A percentile compares a stretch with the other conserved stretches of the same genome.
These are phyloP conservation scores for Melanotaenia maccullochi DNA, from an alignment of 2,797 vertebrate species.

Conservation along the genomic window DNA sequence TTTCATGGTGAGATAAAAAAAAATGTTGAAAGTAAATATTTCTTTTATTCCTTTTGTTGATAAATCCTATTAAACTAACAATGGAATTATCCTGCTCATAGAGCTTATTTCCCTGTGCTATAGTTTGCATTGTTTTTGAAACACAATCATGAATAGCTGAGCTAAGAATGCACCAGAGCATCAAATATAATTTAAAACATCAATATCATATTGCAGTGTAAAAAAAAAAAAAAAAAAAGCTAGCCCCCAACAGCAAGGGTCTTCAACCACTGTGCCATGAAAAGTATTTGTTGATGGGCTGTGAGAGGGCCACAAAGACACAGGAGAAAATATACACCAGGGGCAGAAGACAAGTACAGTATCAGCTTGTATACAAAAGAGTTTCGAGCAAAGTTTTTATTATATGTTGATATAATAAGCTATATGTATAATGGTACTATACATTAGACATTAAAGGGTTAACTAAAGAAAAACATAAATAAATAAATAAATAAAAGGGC, in stretches of 20 bases:
- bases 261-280: background rate
- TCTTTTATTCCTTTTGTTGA: background rate
- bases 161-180: background rate
- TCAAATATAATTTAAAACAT: background rate
- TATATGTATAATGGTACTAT: no score
- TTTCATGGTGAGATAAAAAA: background rate
- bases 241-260: background rate
- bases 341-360: no score
- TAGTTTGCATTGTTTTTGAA: background rate
- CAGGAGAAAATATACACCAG: background rate
- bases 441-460: no score
- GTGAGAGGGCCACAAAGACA: background rate
- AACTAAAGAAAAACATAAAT: no score
- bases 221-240: background rate
- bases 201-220: background rate
- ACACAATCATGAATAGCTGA: background rate
- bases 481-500: no score
- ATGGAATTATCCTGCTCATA: background rate
- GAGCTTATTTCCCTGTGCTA: background rate
- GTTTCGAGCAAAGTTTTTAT: no score
- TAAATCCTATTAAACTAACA: conserved; percentile 4
- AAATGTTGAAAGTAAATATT: background rate
- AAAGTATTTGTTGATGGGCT: background rate
- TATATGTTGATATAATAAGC: no score
- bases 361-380: no score